These are phyloP conservation scores for Caenorhabditis sp. DNA, from an alignment of 2,888 invertebrate genomes.

Conservation along the genomic window DNA sequence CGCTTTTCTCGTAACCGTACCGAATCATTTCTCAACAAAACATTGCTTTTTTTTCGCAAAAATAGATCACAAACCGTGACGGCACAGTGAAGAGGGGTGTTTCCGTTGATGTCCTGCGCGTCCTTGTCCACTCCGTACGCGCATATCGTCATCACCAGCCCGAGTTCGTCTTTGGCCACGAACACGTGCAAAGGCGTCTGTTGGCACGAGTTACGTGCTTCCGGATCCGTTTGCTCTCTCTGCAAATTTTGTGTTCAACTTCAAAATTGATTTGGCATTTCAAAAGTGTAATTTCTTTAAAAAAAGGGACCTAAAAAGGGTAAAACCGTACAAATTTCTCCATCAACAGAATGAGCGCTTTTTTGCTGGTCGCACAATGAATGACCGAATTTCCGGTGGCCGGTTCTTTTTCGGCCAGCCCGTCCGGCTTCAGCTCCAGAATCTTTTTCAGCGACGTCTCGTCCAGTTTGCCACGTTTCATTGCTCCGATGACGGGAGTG, in stretches of 20 bases:
- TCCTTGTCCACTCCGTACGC: constrained; percentile 78
- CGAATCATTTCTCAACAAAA: no score
- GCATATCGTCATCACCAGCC: constrained; percentile 59
- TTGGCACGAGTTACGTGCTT: constrained; percentile 79
- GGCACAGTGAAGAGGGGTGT: constrained; percentile 80
- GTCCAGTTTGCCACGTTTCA: constrained; percentile 61
- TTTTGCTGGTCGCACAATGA: constrained; percentile 58
- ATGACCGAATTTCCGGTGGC: constrained; percentile 64
- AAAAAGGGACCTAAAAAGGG: not conserved
- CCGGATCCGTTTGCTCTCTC: constrained; percentile 76
- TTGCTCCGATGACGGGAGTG: constrained; percentile 56
- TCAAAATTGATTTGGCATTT: constrained; percentile 11
- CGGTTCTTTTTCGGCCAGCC: constrained; percentile 54
- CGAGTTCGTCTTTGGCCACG: constrained; percentile 69
- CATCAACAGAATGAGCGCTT: constrained; percentile 52
- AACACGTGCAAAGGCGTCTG: constrained; percentile 80
- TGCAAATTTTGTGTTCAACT: no score
- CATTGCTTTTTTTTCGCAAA: no score
- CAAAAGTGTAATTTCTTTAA: constrained; percentile 7
- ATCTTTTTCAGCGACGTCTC: constrained; percentile 48
- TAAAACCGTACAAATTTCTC: constrained; percentile 53
- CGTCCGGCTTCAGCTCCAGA: constrained; percentile 57
- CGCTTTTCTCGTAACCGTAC: no score
- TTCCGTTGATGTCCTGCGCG: constrained; percentile 77
- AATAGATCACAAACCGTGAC: constrained; percentile 62